These are phyloP conservation scores for Aspidiotus destructor DNA, from an alignment of 2,888 invertebrate genomes.

Conservation along the genomic window DNA sequence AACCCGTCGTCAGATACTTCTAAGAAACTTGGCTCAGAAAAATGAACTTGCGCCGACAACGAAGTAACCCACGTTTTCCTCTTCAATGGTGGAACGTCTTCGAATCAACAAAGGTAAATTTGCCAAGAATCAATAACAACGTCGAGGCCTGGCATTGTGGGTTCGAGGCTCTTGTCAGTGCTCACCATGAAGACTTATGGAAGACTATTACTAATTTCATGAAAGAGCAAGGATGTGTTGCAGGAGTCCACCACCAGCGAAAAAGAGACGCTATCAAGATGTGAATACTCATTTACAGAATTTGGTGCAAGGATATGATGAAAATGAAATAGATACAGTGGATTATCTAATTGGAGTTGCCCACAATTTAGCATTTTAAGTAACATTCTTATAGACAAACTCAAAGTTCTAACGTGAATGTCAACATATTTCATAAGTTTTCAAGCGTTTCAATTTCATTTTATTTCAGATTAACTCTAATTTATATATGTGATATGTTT, in stretches of 20 bases:
- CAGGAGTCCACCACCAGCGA: conserved; percentile 9
- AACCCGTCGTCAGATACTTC: not conserved
- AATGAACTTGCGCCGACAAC: not conserved
- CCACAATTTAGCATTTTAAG: too few species aligned
- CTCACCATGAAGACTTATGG: not conserved
- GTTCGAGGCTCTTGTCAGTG: not conserved
- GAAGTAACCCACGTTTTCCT: not conserved
- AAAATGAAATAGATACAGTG: too few species aligned
- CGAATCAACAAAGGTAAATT: not conserved
- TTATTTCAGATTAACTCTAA: too few species aligned
- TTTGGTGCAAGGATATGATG: too few species aligned
- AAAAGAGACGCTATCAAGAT: not conserved
- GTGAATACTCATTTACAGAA: not conserved
- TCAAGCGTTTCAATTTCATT: too few species aligned
- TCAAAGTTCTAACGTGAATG: too few species aligned
- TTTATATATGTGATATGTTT: too few species aligned
- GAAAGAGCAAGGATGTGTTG: conserved; percentile 1
- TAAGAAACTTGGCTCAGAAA: not conserved
- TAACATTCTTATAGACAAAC: too few species aligned
- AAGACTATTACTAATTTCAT: not conserved
- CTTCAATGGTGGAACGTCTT: not conserved
- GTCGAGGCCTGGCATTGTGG: not conserved
- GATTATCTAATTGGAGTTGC: too few species aligned
- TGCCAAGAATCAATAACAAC: not conserved
- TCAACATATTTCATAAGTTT: too few species aligned